These are phyloP conservation scores for Hartigia nigra DNA, from an alignment of 2,888 invertebrate genomes.

Conservation along the genomic window DNA sequence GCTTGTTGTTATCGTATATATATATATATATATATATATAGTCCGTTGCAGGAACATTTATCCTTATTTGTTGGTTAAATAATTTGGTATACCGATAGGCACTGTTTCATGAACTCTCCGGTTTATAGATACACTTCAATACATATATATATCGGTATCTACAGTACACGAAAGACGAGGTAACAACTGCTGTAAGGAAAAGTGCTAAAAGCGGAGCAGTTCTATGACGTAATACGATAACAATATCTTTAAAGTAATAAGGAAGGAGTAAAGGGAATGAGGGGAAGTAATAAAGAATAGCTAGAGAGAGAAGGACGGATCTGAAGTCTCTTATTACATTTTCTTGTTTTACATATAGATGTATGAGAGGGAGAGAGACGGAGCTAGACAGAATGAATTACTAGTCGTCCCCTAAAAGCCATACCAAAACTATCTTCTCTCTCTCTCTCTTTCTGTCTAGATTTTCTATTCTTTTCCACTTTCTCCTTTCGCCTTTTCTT, in stretches of 20 bases:
- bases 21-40: too few species aligned
- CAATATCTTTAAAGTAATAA: neutral
- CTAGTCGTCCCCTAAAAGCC: too few species aligned
- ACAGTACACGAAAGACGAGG: neutral
- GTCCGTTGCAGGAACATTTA: neutral
- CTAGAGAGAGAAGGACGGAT: neutral
- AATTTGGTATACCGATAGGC: neutral
- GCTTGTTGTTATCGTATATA: neutral
- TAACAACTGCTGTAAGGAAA: neutral
- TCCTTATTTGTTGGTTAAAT: neutral
- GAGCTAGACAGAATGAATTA: constrained; percentile 7
- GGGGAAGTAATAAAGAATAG: neutral
- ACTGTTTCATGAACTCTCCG: neutral
- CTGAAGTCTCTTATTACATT: neutral
- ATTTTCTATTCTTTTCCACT: neutral
- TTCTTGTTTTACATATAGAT: neutral
- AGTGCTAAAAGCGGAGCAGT: neutral
- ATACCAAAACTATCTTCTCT: constrained; percentile 9
- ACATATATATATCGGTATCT: neutral
- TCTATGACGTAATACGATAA: neutral
- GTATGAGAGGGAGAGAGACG: constrained; percentile 3
- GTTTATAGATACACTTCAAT: neutral
- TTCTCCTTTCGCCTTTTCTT: constrained; percentile 19
- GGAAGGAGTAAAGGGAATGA: neutral
- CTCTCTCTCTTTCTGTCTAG: constrained; percentile 17